phyloP scores from a whole-genome alignment of 2,113 vertebrate species.

The Acrocephalus kingi region DNA sequence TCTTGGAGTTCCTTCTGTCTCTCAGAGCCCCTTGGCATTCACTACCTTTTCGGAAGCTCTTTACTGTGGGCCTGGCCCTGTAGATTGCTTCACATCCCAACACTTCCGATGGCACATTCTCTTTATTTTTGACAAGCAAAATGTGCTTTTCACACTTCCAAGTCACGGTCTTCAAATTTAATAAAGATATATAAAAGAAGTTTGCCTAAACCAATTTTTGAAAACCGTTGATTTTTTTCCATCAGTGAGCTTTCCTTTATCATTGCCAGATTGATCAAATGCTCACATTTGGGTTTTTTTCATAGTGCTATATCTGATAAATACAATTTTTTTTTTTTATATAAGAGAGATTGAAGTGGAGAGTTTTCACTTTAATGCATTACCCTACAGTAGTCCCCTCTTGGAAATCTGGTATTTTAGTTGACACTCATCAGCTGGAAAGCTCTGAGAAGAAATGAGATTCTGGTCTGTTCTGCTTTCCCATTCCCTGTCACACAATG shows the following conservation, averaged over 20 bases:
- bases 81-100: background rate
- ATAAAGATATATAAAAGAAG: background rate
- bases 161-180: background rate
- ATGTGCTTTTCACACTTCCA: background rate
- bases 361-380: background rate
- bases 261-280: background rate
- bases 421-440: background rate
- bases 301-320: background rate
- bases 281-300: accelerated
- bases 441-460: background rate
- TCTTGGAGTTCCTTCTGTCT: background rate
- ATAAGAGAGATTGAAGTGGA: background rate
- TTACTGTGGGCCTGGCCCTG: background rate
- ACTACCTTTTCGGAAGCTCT: background rate
- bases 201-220: background rate
- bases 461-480: background rate
- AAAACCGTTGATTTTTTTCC: background rate
- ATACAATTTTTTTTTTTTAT: background rate
- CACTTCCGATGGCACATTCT: background rate
- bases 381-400: background rate
- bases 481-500: background rate
- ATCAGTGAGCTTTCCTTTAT: background rate
- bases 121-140: background rate
- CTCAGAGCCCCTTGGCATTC: background rate
- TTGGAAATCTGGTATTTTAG: background rate